Percentiles rank a stretch among this genome's conserved stretches.
phyloP scores from a whole-genome alignment of 2,888 invertebrate genomes.

The Thera obeliscata region DNA sequence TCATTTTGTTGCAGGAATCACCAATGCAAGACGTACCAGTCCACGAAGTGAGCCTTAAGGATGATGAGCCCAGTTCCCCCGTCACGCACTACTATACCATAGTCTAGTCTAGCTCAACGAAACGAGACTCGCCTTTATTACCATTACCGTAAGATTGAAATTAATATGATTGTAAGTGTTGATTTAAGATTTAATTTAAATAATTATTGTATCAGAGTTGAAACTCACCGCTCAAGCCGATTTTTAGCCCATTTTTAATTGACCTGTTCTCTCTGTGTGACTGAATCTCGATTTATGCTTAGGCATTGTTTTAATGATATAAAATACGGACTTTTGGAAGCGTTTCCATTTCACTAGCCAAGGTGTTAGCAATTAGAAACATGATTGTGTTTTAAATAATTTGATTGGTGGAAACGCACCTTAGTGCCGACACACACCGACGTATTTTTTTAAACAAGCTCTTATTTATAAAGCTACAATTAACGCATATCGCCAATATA shows the following conservation, averaged over 20 bases:
- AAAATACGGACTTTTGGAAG: too few relatives aligned
- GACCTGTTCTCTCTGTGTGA: background rate
- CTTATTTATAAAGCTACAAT: background rate
- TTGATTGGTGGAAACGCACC: background rate
- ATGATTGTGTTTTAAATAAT: background rate
- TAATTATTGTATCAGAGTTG: slow-evolving; percentile 1
- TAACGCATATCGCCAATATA: background rate
- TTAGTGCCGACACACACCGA: background rate
- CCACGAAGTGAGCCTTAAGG: slow-evolving; percentile 38
- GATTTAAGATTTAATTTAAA: slow-evolving; percentile 4
- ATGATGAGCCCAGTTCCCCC: slow-evolving; percentile 48
- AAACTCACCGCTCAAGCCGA: background rate
- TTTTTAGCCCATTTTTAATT: background rate
- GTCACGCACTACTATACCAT: slow-evolving; percentile 70
- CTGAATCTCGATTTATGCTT: background rate
- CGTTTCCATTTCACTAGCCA: background rate
- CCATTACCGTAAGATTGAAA: slow-evolving; percentile 25
- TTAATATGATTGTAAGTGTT: slow-evolving; percentile 25
- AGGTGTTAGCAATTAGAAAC: background rate
- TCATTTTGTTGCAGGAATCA: slow-evolving; percentile 20
- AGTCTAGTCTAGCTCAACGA: slow-evolving; percentile 46
- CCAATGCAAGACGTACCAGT: slow-evolving; percentile 14
- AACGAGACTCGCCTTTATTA: slow-evolving; percentile 19
- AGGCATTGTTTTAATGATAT: background rate
- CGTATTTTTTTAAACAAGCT: background rate